Conservation (phyloP, 2,888 invertebrate species). For the Aphidius colemani region DNA sequence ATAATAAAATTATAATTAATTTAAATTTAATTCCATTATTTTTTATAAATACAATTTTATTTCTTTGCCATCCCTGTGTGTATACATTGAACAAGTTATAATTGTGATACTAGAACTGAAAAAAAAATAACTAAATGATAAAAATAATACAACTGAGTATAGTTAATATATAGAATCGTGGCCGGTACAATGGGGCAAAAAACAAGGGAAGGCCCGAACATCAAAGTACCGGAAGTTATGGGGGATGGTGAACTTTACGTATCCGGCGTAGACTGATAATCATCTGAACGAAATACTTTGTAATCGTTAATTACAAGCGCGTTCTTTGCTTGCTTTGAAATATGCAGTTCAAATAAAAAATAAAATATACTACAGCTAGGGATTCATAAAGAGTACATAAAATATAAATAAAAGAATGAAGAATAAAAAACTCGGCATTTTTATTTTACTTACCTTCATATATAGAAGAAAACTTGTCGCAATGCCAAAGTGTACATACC, state of each 20-base stretch:
- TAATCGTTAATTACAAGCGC: slow-evolving; percentile 58
- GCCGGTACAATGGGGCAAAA: slow-evolving; percentile 54
- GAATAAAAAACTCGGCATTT: slow-evolving; percentile 16
- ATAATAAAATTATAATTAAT: too few relatives aligned
- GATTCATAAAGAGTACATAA: slow-evolving; percentile 12
- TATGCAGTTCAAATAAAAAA: slow-evolving; percentile 4
- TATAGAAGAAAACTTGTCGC: not conserved
- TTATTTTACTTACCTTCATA: slow-evolving; percentile 7
- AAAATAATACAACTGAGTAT: slow-evolving; percentile 15
- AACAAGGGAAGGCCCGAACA: slow-evolving; percentile 56
- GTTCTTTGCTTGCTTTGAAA: slow-evolving; percentile 29
- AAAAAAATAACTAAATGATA: slow-evolving; percentile 12
- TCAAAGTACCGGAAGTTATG: slow-evolving; percentile 60
- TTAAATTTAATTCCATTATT: too few relatives aligned
- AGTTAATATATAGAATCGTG: slow-evolving; percentile 25
- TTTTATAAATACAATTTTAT: too few relatives aligned
- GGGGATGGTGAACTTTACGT: slow-evolving; percentile 44
- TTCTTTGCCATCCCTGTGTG: too few relatives aligned
- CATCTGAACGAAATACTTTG: slow-evolving; percentile 60
- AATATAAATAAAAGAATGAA: slow-evolving; percentile 3
- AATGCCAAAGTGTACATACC: slow-evolving; percentile 7
- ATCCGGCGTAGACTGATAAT: slow-evolving; percentile 61
- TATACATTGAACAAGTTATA: too few relatives aligned
- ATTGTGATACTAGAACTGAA: too few relatives aligned
- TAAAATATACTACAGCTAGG: not conserved